Evolutionary conservation across 2,888 invertebrate genomes (phyloP), one percentile per base, ranked within the genome.

Genomic region (Rhamnusium bicolor): DNA sequence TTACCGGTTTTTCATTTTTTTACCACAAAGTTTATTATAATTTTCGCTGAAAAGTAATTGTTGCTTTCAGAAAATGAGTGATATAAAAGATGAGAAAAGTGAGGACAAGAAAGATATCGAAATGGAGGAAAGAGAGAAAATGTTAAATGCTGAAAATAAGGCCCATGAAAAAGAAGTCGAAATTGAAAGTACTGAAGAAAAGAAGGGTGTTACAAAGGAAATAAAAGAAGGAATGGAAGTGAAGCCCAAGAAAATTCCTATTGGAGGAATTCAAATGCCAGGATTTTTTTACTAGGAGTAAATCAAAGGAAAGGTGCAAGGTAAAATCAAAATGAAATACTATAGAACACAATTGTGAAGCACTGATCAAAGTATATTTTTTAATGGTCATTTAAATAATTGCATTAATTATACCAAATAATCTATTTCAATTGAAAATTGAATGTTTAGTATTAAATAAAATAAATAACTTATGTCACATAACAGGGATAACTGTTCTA

Each of bases 221-320:
- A 91, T 90, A 5, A 92, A 92, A 80, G 92, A 93, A 80, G 94
- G 93, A 62, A 91, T 93, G 75, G 94, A 94, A 88, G 94, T 94
- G 32, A 93, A 93, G 84, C 94, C 94, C 72, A 94, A 93, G 86
- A 95, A 94, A 86, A 95, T 95, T 82, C 95, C 95, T 3, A 95
- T 95, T 83, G 95, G 95, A 62, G 95, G 94, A n/a, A 94, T 95
- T 78, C 95, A 95, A 89, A 93, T 95, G 92, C 95, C 95, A 3
- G 95, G 95, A 14, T 95, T 95, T 89, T n/a, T 95, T 95, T 84
- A 93, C 93, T 73, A 92, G 94, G 81, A 93, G 93, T 85, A 93
- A 93, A 80, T 94, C 94, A 76, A 93, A 92, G 85, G 93, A 93
- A 86, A 93, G 91, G 79, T 91, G 90, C 88, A 95, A 92, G 92